phyloP scores from a whole-genome alignment of 2,888 invertebrate genomes.

The Thera britannica region DNA sequence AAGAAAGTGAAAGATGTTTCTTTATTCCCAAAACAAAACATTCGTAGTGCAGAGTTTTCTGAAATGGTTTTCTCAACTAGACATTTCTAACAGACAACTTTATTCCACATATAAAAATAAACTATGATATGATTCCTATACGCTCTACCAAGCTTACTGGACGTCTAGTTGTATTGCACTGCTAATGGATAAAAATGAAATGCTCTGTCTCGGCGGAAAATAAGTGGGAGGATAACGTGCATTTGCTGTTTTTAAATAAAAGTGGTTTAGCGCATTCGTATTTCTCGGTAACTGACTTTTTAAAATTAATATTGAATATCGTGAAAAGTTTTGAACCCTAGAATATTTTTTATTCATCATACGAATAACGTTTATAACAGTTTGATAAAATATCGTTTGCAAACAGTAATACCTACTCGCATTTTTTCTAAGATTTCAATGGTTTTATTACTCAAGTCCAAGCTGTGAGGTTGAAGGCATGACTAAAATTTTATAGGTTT shows the following conservation, averaged over 20 bases:
- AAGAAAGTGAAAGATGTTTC: not conserved
- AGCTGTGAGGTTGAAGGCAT: no score
- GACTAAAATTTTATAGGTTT: no score
- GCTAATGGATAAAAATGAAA: slow-evolving; percentile 63
- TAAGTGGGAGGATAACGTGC: slow-evolving; percentile 24
- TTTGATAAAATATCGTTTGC: no score
- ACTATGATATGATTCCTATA: slow-evolving; percentile 23
- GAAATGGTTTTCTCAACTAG: slow-evolving; percentile 9
- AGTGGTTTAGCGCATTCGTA: slow-evolving; percentile 6
- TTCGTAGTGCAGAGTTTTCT: not conserved
- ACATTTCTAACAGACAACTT: not conserved
- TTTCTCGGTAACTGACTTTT: not conserved
- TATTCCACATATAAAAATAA: slow-evolving; percentile 13
- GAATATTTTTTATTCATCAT: not conserved
- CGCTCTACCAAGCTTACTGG: slow-evolving; percentile 47
- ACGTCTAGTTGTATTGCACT: slow-evolving; percentile 55
- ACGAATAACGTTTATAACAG: not conserved
- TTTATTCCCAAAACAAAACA: not conserved
- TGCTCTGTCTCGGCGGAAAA: slow-evolving; percentile 50
- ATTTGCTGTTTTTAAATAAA: slow-evolving; percentile 18
- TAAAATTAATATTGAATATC: not conserved
- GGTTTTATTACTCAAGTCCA: no score
- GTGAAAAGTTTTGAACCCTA: not conserved
- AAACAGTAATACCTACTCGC: no score
- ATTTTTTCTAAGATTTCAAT: no score